phyloP scores from a whole-genome alignment of 2,888 invertebrate species.

The Drosophila limbata region DNA sequence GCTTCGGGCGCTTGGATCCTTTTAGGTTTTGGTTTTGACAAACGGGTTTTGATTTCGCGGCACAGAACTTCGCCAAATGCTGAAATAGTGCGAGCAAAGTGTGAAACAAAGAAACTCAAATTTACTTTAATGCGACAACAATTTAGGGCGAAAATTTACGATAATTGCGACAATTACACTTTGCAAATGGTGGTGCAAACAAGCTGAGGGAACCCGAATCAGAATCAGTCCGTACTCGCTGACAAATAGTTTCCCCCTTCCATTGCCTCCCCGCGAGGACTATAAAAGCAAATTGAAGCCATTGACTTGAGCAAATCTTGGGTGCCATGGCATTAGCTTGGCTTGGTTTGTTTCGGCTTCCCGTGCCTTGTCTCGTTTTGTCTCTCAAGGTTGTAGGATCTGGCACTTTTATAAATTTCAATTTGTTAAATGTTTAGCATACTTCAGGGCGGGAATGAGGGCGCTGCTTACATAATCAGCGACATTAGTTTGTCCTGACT shows the following conservation, averaged over 20 bases:
- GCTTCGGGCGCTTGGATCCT: conserved; percentile 1
- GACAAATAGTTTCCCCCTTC: conserved; percentile 65
- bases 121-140: conserved; percentile 75
- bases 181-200: conserved; percentile 73
- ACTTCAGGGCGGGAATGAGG: conserved; percentile 46
- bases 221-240: conserved; percentile 9
- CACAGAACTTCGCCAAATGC: conserved; percentile 46
- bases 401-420: conserved; percentile 72
- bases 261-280: conserved; percentile 15
- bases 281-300: conserved; percentile 77
- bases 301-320: conserved; percentile 75
- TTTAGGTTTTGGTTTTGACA: conserved; percentile 47
- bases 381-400: conserved; percentile 32
- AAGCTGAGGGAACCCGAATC: conserved; percentile 46
- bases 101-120: conserved; percentile 63
- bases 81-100: conserved; percentile 58
- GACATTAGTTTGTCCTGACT: conserved; percentile 41
- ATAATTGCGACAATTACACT: conserved; percentile 79
- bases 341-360: conserved; percentile 19
- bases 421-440: conserved; percentile 78
- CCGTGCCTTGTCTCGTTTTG: conserved; percentile 6
- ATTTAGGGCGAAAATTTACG: conserved; percentile 74
- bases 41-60: conserved; percentile 72
- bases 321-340: conserved; percentile 53
- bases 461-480: conserved; percentile 41